Base-by-base conservation (phyloP, 2,113 vertebrate species). In the Eptesicus fuscus region DNA sequence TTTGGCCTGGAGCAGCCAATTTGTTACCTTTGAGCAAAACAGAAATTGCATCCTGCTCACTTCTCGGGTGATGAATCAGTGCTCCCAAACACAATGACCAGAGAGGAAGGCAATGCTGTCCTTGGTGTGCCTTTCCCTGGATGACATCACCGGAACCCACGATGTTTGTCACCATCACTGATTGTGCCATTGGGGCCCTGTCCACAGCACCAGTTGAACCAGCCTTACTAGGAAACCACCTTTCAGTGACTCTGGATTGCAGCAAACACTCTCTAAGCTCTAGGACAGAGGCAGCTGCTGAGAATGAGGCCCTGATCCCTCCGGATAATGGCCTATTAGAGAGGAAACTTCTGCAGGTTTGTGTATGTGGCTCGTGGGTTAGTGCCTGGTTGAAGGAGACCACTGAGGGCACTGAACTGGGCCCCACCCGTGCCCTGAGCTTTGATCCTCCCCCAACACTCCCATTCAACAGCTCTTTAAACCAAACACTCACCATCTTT, bases 201-300 rank as follows among this genome's bases (percentile, higher is more conserved):
- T 79, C 12, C n/a, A 35, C 74, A 74, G 86, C 74, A 83, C 78
- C 71, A 35, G 73, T 0, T 47, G 63, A 97, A 88, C n/a, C 89
- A 82, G 76, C 59, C 88, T 93, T 82, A 37, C 42, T 70, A 23
- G 78, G 91, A 86, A 95, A 82, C 11, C 73, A 71, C 14, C n/a
- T 37, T 49, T 22, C 9, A 32, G 47, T 1, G 47, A n/a, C 56
- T 37, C 56, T 35, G 35, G 35, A 12, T 9, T 79, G 30, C 9
- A 83, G 49, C 67, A 90, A 82, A 59, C 32, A 76, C 12, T 28
- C 23, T 35, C 37, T 10, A 59, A 25, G 63, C 4, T 67, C 47
- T 7, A 53, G 30, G 35, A 61, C 76, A 8, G 18, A 20, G 32
- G 22, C 32, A 51, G 28, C 28, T 14, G 4, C 61, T 42, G 53